phyloP scores from a whole-genome alignment of 2,888 invertebrate genomes.

The Cephus sareptanus region DNA sequence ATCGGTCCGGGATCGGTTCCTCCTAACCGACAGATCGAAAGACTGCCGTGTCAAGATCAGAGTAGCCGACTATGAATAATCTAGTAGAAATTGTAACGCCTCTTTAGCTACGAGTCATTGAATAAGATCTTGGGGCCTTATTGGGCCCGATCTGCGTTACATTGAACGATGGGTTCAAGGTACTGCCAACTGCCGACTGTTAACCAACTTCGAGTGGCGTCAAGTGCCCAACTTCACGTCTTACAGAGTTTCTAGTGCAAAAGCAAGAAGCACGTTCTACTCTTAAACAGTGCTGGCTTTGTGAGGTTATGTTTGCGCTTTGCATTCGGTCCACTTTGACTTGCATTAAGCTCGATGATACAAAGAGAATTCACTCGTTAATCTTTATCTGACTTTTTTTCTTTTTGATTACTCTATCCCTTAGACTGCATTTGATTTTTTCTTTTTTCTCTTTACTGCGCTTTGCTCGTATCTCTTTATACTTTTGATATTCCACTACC shows the following conservation, averaged over 20 bases:
- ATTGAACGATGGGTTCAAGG: constrained; percentile 43
- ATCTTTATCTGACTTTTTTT: constrained; percentile 3
- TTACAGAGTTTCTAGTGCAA: constrained; percentile 28
- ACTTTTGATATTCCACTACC: background rate
- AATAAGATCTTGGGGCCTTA: background rate
- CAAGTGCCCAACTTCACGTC: constrained; percentile 43
- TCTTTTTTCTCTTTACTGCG: background rate
- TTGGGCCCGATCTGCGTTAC: background rate
- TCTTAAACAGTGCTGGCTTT: constrained; percentile 33
- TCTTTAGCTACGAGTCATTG: background rate
- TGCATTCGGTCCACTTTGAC: constrained; percentile 49
- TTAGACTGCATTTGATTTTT: background rate
- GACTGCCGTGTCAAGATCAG: background rate
- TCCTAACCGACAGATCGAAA: background rate
- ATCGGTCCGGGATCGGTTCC: background rate
- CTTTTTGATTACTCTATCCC: background rate
- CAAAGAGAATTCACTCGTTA: constrained; percentile 35
- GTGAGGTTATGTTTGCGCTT: constrained; percentile 50
- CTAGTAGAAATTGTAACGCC: background rate
- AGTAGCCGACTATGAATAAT: background rate
- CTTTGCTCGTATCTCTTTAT: background rate
- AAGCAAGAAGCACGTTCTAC: constrained; percentile 16
- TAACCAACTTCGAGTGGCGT: constrained; percentile 46
- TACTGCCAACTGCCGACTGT: constrained; percentile 38
- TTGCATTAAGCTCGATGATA: constrained; percentile 49